phyloP scores from a whole-genome alignment of 2,888 invertebrate species.

The Margaritifera margaritifera region DNA sequence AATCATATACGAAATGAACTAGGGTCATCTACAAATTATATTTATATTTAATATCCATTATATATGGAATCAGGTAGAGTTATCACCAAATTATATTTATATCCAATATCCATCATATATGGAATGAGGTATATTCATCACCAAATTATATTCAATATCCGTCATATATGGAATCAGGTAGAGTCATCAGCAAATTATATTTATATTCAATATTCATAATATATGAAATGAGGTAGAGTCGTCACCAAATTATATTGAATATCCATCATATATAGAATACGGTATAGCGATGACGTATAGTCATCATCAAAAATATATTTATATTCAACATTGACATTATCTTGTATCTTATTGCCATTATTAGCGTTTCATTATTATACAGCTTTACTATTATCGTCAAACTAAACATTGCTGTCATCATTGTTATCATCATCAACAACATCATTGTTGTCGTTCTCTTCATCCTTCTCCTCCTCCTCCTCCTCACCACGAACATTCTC shows the following conservation, averaged over 20 bases:
- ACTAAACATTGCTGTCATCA: no score
- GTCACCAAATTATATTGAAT: slow-evolving; percentile 52
- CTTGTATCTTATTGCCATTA: no score
- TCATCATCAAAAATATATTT: slow-evolving; percentile 69
- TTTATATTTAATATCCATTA: no score
- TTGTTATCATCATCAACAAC: no score
- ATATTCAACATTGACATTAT: slow-evolving; percentile 68
- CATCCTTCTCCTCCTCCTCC: no score
- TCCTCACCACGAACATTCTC: no score
- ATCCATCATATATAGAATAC: slow-evolving; percentile 96
- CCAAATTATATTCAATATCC: slow-evolving; percentile 71
- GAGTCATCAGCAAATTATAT: slow-evolving; percentile 69
- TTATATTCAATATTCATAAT: slow-evolving; percentile 79
- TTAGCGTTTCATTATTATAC: no score
- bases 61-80: slow-evolving; percentile 92
- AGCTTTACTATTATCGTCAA: no score
- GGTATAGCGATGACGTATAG: slow-evolving; percentile 88
- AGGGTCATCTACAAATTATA: no score
- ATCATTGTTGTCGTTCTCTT: no score
- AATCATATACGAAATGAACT: slow-evolving; percentile 97
- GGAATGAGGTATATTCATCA: slow-evolving; percentile 84
- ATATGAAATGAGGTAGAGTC: slow-evolving; percentile 89
- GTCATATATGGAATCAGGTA: slow-evolving; percentile 97
- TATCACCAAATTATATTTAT: not conserved
- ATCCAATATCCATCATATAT: slow-evolving; percentile 84